A percentile compares a stretch with the other conserved stretches of the same genome.
Evolutionary conservation across 2,888 invertebrate species (phyloP).

Genomic region (Creontiades dilutus): DNA sequence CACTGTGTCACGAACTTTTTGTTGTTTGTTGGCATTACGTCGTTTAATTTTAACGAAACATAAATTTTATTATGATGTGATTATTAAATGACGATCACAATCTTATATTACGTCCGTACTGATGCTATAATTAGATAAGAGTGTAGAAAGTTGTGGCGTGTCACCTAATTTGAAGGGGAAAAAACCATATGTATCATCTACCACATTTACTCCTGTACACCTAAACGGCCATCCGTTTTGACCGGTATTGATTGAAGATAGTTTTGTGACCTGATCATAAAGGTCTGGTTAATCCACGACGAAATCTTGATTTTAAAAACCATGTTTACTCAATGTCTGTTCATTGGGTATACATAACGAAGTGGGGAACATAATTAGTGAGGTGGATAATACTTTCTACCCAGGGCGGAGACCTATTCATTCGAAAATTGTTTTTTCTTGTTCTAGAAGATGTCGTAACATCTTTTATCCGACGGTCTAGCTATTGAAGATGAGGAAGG

Average conservation of each 20-base stretch:
- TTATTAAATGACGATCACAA: too few relatives aligned
- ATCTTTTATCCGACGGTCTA: background rate
- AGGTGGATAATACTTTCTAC: background rate
- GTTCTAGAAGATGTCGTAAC: constrained; percentile 26
- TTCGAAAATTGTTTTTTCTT: background rate
- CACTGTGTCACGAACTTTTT: too few relatives aligned
- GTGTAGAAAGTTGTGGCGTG: too few relatives aligned
- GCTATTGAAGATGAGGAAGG: constrained; percentile 7
- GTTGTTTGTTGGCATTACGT: too few relatives aligned
- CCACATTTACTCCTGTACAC: too few relatives aligned
- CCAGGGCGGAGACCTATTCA: background rate
- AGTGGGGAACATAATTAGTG: background rate
- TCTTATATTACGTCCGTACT: too few relatives aligned
- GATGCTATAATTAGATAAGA: too few relatives aligned
- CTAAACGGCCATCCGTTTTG: background rate
- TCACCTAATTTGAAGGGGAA: too few relatives aligned
- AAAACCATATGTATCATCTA: too few relatives aligned
- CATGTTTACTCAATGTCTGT: constrained; percentile 10
- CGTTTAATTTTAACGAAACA: too few relatives aligned
- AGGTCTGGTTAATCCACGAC: background rate
- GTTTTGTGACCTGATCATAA: background rate
- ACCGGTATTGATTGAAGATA: background rate
- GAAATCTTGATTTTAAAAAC: constrained; percentile 3
- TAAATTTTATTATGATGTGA: too few relatives aligned
- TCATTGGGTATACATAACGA: background rate